These are phyloP conservation scores for Zophobas atratus DNA, from an alignment of 1,140 invertebrate genomes.

Conservation along the genomic window DNA sequence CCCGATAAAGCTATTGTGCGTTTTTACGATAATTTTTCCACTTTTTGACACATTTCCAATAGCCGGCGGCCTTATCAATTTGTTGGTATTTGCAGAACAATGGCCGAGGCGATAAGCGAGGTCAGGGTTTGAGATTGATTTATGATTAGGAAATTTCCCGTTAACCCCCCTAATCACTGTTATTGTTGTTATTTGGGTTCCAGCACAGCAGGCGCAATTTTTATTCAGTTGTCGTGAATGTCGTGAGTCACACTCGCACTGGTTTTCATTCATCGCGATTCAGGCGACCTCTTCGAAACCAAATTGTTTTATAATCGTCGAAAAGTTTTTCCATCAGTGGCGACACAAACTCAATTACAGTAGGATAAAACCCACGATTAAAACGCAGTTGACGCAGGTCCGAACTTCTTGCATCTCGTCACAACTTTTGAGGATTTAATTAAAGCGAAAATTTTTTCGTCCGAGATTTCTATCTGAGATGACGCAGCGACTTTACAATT, in stretches of 20 bases:
- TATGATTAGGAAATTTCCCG: neutral
- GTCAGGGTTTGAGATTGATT: conserved; percentile 13
- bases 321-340: neutral
- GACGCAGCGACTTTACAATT: conserved; percentile 1
- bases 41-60: neutral
- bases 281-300: too few species aligned
- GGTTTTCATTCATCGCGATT: too few species aligned
- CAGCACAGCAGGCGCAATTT: neutral
- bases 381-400: too few species aligned
- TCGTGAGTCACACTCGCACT: neutral
- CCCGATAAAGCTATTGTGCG: neutral
- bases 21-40: conserved; percentile 8
- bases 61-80: neutral
- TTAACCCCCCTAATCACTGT: neutral
- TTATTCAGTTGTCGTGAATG: neutral
- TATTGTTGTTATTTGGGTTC: neutral
- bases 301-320: too few species aligned
- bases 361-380: neutral
- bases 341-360: neutral
- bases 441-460: neutral
- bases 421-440: too few species aligned
- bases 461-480: neutral
- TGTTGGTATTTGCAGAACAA: conserved; percentile 31
- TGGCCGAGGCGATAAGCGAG: conserved; percentile 5
- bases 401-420: too few species aligned